Conservation (phyloP, 2,113 vertebrate species). For the Melanerpes aurifrons region DNA sequence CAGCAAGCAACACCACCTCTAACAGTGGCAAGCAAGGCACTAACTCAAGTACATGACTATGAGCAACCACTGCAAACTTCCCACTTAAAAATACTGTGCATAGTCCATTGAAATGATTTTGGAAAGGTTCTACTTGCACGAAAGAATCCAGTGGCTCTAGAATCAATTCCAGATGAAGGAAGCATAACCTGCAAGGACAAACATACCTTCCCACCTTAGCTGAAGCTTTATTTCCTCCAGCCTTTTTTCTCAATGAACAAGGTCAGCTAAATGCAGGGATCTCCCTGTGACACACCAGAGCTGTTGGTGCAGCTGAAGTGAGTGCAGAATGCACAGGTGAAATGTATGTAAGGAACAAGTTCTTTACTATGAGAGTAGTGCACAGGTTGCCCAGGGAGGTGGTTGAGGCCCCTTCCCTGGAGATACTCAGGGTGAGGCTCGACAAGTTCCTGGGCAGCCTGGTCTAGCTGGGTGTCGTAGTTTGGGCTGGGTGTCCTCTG, state of each 20-base stretch:
- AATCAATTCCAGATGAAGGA: neutral
- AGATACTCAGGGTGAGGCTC: no score
- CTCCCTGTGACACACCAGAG: neutral
- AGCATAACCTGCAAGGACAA: neutral
- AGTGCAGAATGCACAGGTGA: neutral
- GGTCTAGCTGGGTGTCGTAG: no score
- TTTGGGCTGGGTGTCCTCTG: no score
- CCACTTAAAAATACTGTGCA: neutral
- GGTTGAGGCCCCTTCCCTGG: no score
- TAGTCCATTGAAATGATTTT: neutral
- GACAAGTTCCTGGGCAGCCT: no score
- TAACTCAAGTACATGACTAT: neutral
- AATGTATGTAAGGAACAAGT: neutral
- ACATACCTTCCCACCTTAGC: neutral
- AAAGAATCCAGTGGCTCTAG: neutral
- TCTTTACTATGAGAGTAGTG: no score
- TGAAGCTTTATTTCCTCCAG: neutral
- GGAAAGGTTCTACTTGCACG: neutral
- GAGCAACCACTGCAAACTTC: neutral
- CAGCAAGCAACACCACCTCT: neutral
- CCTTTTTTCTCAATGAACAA: neutral
- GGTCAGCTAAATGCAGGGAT: neutral
- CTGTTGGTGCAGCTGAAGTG: neutral
- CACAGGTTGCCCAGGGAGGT: no score
- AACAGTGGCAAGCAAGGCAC: neutral